Evolutionary conservation across 2,888 invertebrate species (phyloP), one percentile per base, ranked within the genome.

Genomic region (Himalopsyche tibetana): DNA sequence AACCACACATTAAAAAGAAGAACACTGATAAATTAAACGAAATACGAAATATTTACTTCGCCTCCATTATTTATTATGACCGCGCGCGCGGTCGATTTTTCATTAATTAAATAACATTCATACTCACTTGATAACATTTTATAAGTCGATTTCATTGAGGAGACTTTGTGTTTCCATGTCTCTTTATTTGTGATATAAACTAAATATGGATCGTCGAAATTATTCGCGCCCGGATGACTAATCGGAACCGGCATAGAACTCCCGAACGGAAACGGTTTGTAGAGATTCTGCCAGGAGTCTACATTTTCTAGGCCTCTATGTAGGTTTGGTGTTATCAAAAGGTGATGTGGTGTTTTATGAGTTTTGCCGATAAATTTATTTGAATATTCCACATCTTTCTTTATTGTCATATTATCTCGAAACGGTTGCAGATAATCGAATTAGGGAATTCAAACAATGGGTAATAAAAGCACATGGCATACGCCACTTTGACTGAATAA

Each of bases 201-300:
- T 12, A 91, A 90, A 0, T 92, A 89, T 36, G 93, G 92, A 89
- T 93, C 93, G 85, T 89, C 86, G 87, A 89, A 28, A 28, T 80
- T 90, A 6, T 89, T 90, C 12, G 90, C 88, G 89, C 92, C 88
- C 36, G 92, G 88, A 11, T 87, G 87, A 12, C 91, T 90, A 84
- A 93, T 90, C 74, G 92, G 90, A 89, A 91, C 91, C 2, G 93
- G 93, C 79, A 90, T 89, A 19, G 91, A 89, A 89, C 92, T 91
- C 88, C 90, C 92, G 87, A 92, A 91, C 12, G 90, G 88, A 86
- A 93, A 91, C 51, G 89, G 89, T 89, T 93, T 85, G 40, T 86
- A 88, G 6, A 36, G 17, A 5, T 55, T 9, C 28, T 87, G 55
- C n/a, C 69, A 79, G 6, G 51, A 40, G 5, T 80, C 51, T 5